Evolutionary conservation across 1,140 invertebrate genomes (phyloP).

Genomic region (Drosophila dunni): DNA sequence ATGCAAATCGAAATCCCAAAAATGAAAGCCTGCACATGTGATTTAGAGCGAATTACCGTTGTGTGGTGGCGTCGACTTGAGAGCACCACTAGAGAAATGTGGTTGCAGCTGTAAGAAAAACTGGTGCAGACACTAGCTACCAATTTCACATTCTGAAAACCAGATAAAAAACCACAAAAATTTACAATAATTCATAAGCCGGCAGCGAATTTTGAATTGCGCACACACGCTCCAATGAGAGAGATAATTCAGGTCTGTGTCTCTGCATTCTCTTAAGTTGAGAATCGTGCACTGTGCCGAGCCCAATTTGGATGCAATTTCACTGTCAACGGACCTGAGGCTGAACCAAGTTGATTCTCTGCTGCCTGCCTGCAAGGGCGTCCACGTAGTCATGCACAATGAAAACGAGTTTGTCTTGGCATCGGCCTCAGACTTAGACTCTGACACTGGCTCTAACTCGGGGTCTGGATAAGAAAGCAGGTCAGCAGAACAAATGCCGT

Average conservation of each 20-base stretch:
- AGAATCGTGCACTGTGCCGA: constrained; percentile 54
- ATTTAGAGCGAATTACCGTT: constrained; percentile 78
- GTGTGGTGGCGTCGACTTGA: constrained; percentile 34
- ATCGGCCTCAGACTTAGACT: neutral
- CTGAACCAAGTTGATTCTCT: constrained; percentile 36
- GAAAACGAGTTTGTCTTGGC: constrained; percentile 68
- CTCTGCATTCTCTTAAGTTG: constrained; percentile 17
- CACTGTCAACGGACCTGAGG: constrained; percentile 66
- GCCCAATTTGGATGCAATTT: constrained; percentile 72
- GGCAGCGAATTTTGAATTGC: constrained; percentile 54
- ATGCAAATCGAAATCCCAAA: constrained; percentile 65
- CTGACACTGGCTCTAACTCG: neutral
- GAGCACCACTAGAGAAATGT: constrained; percentile 66
- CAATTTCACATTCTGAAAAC: constrained; percentile 82
- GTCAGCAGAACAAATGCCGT: constrained; percentile 65
- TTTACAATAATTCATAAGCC: constrained; percentile 79
- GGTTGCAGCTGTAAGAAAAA: constrained; percentile 35
- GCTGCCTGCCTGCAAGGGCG: constrained; percentile 66
- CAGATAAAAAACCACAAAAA: constrained; percentile 75
- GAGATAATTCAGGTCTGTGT: constrained; percentile 50
- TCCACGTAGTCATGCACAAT: constrained; percentile 56
- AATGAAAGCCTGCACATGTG: constrained; percentile 70
- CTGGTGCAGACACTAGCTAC: constrained; percentile 31
- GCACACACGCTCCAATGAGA: constrained; percentile 51
- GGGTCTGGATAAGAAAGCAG: constrained; percentile 50